Base-by-base conservation (phyloP, 2,113 vertebrate genomes). In the Leuciscus idus region DNA sequence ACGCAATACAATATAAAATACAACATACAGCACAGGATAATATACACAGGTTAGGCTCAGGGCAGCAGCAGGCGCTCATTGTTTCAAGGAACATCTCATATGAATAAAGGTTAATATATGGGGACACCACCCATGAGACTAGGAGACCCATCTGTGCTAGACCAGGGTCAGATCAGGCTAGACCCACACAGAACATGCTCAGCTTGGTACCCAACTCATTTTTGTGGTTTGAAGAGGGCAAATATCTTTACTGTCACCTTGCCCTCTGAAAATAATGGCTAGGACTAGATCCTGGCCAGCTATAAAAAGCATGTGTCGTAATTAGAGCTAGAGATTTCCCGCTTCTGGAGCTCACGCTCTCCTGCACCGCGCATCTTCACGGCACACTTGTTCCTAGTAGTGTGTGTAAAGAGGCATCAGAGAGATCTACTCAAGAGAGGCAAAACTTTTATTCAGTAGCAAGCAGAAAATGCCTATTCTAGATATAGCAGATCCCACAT, bases 21-120 rank as follows among this genome's bases (percentile, higher is more conserved):
- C 91, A 55, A 15, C 57, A 48, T 84, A 81, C n/a, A 61, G 30
- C 39, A 80, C 55, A 78, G 36, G 33, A 62, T 77, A 66, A 52
- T 30, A 62, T n/a, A 33, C 81, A 68, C 81, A 30, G 89, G 90
- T 90, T 87, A 92, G 91, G 90, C 90, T 91, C 91, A 48, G 43
- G 43, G 61, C 19, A 66, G 62, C 64, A 70, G 81, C 46, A 82
- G 81, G 28, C 17, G 86, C 90, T 91, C 90, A 61, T 90, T 90
- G 91, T 94, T 75, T 2, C 85, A 83, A 88, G 90, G 90, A 92
- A 90, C 89, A 87, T 92, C 86, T 89, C 76, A 91, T 91, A 28
- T 89, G 91, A 88, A 90, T 90, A 94, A 93, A 93, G 94, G 93
- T 94, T 95, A 95, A 95, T 94, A 91, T 90, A 90, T 90, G 93